These are phyloP conservation scores for Helicoverpa zea DNA, from an alignment of 1,140 invertebrate species.

Conservation along the genomic window DNA sequence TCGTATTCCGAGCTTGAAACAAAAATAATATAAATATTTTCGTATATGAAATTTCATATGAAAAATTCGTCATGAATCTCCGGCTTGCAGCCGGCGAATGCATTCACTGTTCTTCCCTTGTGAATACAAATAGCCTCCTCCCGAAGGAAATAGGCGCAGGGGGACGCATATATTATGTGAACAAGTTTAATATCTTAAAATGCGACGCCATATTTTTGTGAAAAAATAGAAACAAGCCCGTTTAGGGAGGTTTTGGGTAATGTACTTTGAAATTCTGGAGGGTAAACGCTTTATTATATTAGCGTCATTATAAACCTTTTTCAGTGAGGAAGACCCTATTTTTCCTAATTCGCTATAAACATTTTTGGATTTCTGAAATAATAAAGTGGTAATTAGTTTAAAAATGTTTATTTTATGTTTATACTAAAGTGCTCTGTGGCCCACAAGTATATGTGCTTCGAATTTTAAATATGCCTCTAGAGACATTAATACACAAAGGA, in stretches of 20 bases:
- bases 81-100: constrained; percentile 69
- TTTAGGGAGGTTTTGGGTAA: constrained; percentile 18
- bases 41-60: constrained; percentile 66
- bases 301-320: not conserved
- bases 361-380: not conserved
- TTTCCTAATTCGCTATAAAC: not conserved
- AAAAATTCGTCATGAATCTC: constrained; percentile 63
- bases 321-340: not conserved
- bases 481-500: too few species aligned
- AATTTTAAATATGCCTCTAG: too few species aligned
- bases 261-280: not conserved
- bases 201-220: constrained; percentile 59
- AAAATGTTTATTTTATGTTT: too few species aligned
- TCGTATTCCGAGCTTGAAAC: constrained; percentile 27
- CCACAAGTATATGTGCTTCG: too few species aligned
- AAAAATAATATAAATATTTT: constrained; percentile 67
- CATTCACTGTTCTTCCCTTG: constrained; percentile 72
- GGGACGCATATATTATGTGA: constrained; percentile 71
- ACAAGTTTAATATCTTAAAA: constrained; percentile 83
- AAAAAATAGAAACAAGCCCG: constrained; percentile 54
- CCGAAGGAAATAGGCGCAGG: constrained; percentile 71
- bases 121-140: constrained; percentile 79
- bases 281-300: not conserved
- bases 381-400: not conserved
- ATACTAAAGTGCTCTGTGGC: too few species aligned